phyloP scores from a whole-genome alignment of 2,113 vertebrate species.

The Heterocephalus glaber region DNA sequence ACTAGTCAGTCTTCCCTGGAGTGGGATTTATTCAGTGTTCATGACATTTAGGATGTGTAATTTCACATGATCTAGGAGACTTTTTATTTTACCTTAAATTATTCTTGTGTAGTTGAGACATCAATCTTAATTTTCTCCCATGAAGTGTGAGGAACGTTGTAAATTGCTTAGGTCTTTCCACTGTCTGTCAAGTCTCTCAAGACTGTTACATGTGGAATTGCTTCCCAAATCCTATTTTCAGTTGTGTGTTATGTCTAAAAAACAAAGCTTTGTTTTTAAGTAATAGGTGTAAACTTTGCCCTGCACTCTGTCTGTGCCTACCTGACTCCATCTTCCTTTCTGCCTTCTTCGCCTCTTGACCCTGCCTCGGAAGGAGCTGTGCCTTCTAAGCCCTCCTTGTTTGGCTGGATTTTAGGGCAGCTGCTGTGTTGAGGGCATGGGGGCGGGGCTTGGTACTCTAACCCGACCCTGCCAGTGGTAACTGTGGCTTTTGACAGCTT shows the following conservation, averaged over 20 bases:
- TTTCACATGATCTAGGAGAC: slow-evolving; percentile 41
- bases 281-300: not conserved
- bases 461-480: not conserved
- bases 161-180: slow-evolving; percentile 63
- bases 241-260: not conserved
- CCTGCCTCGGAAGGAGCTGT: not conserved
- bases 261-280: not conserved
- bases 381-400: not conserved
- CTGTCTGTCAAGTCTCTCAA: slow-evolving; percentile 60
- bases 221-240: slow-evolving; percentile 48
- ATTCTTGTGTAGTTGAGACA: slow-evolving; percentile 60
- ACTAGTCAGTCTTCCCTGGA: not conserved
- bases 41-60: not conserved
- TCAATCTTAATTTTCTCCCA: slow-evolving; percentile 67
- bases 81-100: slow-evolving; percentile 66
- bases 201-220: slow-evolving; percentile 34
- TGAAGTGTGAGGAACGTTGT: slow-evolving; percentile 61
- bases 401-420: not conserved
- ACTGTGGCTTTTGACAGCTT: not conserved
- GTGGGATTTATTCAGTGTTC: slow-evolving; percentile 54
- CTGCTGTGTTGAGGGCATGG: not conserved
- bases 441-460: not conserved
- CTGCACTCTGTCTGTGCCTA: not conserved
- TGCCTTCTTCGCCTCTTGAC: not conserved
- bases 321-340: not conserved